Evolutionary conservation across 2,888 invertebrate genomes (phyloP).

Genomic region (Copidosoma aretas): DNA sequence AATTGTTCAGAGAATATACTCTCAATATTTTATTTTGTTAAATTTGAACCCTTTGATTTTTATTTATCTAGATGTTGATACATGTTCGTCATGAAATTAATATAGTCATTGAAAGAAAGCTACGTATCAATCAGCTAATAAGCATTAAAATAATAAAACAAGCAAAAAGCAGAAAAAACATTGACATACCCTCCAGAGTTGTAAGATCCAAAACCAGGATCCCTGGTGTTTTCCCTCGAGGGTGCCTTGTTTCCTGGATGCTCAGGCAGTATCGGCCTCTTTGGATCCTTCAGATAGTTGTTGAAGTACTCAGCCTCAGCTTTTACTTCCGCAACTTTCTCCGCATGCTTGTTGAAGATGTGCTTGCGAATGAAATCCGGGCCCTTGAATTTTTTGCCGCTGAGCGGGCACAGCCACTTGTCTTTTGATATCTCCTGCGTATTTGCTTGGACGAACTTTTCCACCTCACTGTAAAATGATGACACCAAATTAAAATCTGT

Average conservation of each 20-base stretch:
- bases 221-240: slow-evolving; percentile 61
- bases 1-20: too few relatives aligned
- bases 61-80: slow-evolving; percentile 5
- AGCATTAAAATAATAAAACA: neutral
- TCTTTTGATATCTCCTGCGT: slow-evolving; percentile 97
- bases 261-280: slow-evolving; percentile 92
- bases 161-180: neutral
- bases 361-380: slow-evolving; percentile 99
- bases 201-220: slow-evolving; percentile 63
- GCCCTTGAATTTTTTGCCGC: slow-evolving; percentile 98
- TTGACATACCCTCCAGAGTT: slow-evolving; percentile 58
- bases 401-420: slow-evolving; percentile 98
- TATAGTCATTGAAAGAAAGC: neutral
- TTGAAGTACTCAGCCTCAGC: slow-evolving; percentile 98
- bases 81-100: neutral
- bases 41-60: neutral
- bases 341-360: slow-evolving; percentile 95
- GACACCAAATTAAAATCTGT: slow-evolving; percentile 1
- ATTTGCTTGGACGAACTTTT: slow-evolving; percentile 94
- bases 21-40: too few relatives aligned
- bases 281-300: slow-evolving; percentile 92
- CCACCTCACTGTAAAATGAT: slow-evolving; percentile 71
- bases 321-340: slow-evolving; percentile 96
- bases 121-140: neutral
- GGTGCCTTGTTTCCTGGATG: slow-evolving; percentile 71